These are phyloP conservation scores for Lasioglossum vierecki DNA, from an alignment of 2,888 invertebrate species.

Conservation along the genomic window DNA sequence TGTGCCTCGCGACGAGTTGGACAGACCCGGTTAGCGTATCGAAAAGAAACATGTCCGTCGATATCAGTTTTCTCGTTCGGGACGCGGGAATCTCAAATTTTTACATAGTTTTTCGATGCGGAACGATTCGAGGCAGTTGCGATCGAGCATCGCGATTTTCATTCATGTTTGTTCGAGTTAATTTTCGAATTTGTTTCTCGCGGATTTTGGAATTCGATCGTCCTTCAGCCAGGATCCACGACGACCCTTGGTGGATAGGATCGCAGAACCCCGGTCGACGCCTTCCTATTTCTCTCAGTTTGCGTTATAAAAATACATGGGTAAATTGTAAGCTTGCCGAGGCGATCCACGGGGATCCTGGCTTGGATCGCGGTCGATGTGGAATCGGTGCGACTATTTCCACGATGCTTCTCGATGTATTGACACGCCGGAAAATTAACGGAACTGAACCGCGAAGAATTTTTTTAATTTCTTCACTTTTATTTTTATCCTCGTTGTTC, in stretches of 20 bases:
- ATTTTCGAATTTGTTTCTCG: not conserved
- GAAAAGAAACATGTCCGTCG: constrained; percentile 23
- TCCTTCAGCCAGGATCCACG: constrained; percentile 10
- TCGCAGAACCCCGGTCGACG: not conserved
- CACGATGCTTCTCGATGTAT: not conserved
- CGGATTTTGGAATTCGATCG: not conserved
- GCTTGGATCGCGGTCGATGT: constrained; percentile 1
- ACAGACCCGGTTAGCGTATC: constrained; percentile 21
- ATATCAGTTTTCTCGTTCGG: constrained; percentile 3
- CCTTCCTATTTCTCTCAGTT: constrained; percentile 28
- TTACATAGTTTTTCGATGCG: constrained; percentile 33
- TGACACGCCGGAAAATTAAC: not conserved
- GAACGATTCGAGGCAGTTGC: constrained; percentile 50
- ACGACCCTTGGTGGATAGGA: not conserved
- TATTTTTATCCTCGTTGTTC: no score
- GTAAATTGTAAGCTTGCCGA: constrained; percentile 55
- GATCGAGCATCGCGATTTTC: not conserved
- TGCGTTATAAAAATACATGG: constrained; percentile 66
- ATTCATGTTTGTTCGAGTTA: not conserved
- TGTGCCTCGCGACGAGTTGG: no score
- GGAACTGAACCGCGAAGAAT: not conserved
- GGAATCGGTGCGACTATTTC: not conserved
- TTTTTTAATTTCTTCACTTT: not conserved
- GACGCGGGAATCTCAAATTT: not conserved
- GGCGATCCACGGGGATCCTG: constrained; percentile 23